Evolutionary conservation across 2,888 invertebrate species (phyloP).

Genomic region (Bombylius major): DNA sequence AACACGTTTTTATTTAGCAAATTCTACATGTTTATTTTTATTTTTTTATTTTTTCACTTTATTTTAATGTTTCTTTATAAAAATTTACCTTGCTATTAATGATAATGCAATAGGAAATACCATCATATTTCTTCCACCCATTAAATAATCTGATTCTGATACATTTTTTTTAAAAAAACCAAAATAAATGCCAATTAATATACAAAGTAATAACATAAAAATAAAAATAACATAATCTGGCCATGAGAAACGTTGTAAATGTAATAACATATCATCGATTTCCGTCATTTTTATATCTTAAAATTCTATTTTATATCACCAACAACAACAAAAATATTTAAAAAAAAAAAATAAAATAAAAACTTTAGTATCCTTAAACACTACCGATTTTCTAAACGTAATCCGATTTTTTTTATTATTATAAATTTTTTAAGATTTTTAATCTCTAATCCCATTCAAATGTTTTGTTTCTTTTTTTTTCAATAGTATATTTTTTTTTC

Average conservation of each 20-base stretch:
- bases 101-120: conserved; percentile 69
- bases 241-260: conserved; percentile 32
- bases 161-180: conserved; percentile 52
- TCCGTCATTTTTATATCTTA: conserved; percentile 23
- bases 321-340: no score
- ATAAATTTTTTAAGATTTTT: no score
- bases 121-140: conserved; percentile 69
- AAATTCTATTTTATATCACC: no score
- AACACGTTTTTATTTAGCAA: not conserved
- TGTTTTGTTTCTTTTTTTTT: no score
- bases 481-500: no score
- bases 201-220: conserved; percentile 57
- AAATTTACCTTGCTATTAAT: conserved; percentile 57
- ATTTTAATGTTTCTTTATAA: not conserved
- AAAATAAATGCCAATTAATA: conserved; percentile 64
- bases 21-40: not conserved
- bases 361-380: no score
- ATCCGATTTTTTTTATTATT: no score
- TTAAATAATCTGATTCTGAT: conserved; percentile 60
- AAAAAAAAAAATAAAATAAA: no score
- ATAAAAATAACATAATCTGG: conserved; percentile 36
- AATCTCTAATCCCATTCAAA: no score
- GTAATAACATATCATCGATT: conserved; percentile 29
- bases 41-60: not conserved
- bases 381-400: no score